phyloP scores from a whole-genome alignment of 2,113 vertebrate genomes.

The Archocentrus centrarchus region DNA sequence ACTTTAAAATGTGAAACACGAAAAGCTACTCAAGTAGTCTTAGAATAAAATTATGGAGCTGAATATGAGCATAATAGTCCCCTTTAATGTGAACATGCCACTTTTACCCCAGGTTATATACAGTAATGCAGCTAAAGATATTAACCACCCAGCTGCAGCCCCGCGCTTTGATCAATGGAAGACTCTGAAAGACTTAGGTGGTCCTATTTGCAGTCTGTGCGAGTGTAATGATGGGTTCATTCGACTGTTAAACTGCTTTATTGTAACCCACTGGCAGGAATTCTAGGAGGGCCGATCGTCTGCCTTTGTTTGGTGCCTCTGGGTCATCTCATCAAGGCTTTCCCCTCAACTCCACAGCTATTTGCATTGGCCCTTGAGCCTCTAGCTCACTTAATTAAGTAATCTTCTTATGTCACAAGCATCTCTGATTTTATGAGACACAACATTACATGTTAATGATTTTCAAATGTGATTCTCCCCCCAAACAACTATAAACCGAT shows the following conservation, averaged over 20 bases:
- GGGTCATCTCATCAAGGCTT: not conserved
- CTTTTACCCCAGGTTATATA: conserved; percentile 9
- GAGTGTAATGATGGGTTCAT: conserved; percentile 24
- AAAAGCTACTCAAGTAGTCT: not conserved
- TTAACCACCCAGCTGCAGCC: not conserved
- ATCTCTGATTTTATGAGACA: not conserved
- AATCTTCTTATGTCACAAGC: conserved; percentile 11
- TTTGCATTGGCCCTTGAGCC: conserved; percentile 19
- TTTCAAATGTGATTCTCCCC: not conserved
- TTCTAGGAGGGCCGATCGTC: conserved; percentile 7
- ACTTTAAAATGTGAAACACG: not conserved
- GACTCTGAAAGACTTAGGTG: not conserved
- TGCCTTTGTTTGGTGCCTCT: conserved; percentile 26
- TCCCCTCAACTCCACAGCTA: not conserved
- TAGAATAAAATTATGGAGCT: not conserved
- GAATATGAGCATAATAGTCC: not conserved
- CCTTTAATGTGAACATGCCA: not conserved
- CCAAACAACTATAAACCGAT: not conserved
- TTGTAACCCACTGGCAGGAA: conserved; percentile 10
- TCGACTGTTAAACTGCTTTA: conserved; percentile 24
- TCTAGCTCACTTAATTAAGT: not conserved
- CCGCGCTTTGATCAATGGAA: not conserved
- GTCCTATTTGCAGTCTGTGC: not conserved
- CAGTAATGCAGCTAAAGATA: not conserved
- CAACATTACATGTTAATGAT: not conserved